Evolutionary conservation across 2,888 invertebrate species (phyloP), one percentile per base, ranked within the genome.

Genomic region (Sarcophaga carnaria): DNA sequence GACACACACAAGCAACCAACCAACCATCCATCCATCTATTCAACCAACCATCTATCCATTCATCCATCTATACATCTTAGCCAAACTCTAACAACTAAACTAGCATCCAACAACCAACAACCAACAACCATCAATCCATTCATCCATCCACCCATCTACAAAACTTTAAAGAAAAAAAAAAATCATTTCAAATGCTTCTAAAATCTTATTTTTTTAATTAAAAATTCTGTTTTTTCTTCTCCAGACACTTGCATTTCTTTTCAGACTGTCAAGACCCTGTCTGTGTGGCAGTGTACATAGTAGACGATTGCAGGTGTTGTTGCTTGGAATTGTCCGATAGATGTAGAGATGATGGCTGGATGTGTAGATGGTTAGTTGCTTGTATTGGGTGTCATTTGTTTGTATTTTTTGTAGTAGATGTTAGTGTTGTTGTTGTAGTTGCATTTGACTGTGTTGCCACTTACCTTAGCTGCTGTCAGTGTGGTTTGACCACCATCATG

Each of bases 201-300:
- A 3, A 6, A 47, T 66, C 37, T 59, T 70, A 70, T 17, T 60
- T 60, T 71, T 59, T 8, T 47, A 71, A 54, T 47, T 77, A 27
- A 82, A 75, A 66, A 77, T 81, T 67, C 17, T 22, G 3, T 77
- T 74, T 37, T 37, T 37, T 37, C 8, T 37, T 3, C 37, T 47
- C 78, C 72, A 72, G 64, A 47, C 81, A 74, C 69, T 81, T 77
- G 74, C 37, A 81, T 85, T 81, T 78, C 85, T 69, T 78, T 69
- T 60, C 37, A 8, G 37, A 8, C 37, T 37, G 37, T 2, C 37
- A 71, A 64, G 76, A 67, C 17, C 3, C 12, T 12, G 20, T 20
- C 12, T 49, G 47, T 63, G 17, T 63, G 14, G 25, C 14, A 4
- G 6, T 27, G 5, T 17, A 20, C 20, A 20, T 20, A 54, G 45